Conservation (phyloP, 2,797 vertebrate genomes). For the Gadopsis marmoratus region DNA sequence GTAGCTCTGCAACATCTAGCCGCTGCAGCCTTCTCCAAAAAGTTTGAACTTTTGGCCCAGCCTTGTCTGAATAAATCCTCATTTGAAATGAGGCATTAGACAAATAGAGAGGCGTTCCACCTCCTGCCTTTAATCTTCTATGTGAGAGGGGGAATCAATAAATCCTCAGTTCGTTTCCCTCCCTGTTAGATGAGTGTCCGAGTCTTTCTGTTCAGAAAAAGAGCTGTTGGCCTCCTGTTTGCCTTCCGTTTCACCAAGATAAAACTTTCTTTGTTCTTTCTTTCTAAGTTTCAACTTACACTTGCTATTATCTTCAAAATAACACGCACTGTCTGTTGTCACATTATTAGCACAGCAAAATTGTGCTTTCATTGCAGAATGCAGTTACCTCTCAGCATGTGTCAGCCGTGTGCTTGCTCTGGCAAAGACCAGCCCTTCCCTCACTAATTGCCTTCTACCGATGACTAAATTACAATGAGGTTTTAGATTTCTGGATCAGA, state of each 20-base stretch:
- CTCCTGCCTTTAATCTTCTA: conserved; percentile 33
- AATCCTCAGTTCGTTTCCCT: conserved; percentile 29
- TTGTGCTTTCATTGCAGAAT: conserved; percentile 38
- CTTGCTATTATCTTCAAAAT: conserved; percentile 42
- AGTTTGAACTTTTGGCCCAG: conserved; percentile 22
- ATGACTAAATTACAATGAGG: conserved; percentile 78
- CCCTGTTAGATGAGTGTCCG: not conserved
- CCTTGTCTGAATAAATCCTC: conserved; percentile 46
- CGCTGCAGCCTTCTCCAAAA: not conserved
- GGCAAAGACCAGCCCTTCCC: conserved; percentile 68
- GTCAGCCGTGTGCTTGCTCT: conserved; percentile 68
- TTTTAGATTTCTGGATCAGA: conserved; percentile 75
- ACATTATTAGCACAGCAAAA: conserved; percentile 53
- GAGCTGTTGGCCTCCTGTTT: conserved; percentile 21
- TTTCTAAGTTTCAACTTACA: conserved; percentile 17
- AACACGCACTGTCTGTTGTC: conserved; percentile 42
- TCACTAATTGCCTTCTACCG: conserved; percentile 74
- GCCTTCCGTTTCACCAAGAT: conserved; percentile 25
- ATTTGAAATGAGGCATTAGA: conserved; percentile 46
- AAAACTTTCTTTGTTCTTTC: conserved; percentile 11
- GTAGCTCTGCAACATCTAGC: not conserved
- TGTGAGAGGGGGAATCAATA: conserved; percentile 29
- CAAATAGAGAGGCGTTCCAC: conserved; percentile 41
- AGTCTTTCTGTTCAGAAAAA: conserved; percentile 14
- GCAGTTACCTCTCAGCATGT: conserved; percentile 32